Conservation (phyloP, 2,888 invertebrate genomes). For the Rhamnusium bicolor region DNA sequence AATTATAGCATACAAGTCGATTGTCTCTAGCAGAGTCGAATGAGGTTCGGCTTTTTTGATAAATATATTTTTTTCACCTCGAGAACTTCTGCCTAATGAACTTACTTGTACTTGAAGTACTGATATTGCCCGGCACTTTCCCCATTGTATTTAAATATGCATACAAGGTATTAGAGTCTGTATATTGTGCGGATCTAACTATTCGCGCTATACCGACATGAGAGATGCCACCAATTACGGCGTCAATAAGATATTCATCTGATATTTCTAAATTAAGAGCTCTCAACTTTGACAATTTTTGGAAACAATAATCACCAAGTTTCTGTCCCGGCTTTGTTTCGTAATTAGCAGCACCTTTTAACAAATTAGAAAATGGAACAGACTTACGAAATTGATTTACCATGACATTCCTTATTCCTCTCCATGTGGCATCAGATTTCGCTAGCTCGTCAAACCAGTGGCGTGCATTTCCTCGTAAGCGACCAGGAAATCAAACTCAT, state of each 20-base stretch:
- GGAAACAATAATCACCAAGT: constrained; percentile 45
- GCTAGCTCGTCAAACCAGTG: constrained; percentile 42
- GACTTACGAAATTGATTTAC: constrained; percentile 41
- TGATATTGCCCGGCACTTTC: not conserved
- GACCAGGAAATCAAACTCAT: constrained; percentile 29
- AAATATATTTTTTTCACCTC: not conserved
- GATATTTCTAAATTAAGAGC: constrained; percentile 38
- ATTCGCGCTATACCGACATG: constrained; percentile 45
- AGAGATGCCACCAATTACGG: constrained; percentile 49
- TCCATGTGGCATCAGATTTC: constrained; percentile 26
- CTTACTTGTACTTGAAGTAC: not conserved
- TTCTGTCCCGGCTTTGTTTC: constrained; percentile 42
- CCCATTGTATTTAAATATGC: not conserved
- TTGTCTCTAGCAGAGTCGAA: too few species aligned
- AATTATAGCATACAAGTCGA: not conserved
- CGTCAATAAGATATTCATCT: constrained; percentile 48
- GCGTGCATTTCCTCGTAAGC: constrained; percentile 39
- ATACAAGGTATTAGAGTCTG: not conserved
- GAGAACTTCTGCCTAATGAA: too few species aligned
- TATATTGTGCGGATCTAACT: constrained; percentile 25
- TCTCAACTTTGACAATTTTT: constrained; percentile 45
- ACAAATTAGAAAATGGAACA: constrained; percentile 45
- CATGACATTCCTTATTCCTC: constrained; percentile 36
- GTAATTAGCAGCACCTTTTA: constrained; percentile 48
- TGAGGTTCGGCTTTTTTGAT: not conserved